Evolutionary conservation across 2,888 invertebrate genomes (phyloP).

Genomic region (Agrypnus murinus): DNA sequence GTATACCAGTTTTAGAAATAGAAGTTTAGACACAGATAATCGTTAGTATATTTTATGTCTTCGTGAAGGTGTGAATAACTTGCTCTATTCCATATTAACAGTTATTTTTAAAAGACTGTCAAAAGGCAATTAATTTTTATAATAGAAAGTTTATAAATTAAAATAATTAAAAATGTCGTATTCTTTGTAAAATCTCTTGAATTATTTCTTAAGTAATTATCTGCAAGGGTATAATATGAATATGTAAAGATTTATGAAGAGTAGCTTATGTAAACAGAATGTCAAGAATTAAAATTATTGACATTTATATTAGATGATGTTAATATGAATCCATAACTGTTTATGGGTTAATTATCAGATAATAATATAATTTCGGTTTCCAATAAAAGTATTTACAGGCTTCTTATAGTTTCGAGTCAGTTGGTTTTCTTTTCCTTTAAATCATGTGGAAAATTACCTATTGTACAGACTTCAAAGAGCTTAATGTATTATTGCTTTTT

Average conservation of each 20-base stretch:
- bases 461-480: conserved; percentile 71
- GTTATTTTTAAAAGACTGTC: too few relatives aligned
- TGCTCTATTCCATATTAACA: too few relatives aligned
- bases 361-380: neutral
- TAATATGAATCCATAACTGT: neutral
- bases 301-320: conserved; percentile 11
- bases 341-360: neutral
- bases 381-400: neutral
- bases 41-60: too few relatives aligned
- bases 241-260: neutral
- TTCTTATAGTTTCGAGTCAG: neutral
- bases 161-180: too few relatives aligned
- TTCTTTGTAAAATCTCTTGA: too few relatives aligned
- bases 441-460: conserved; percentile 65
- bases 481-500: conserved; percentile 71
- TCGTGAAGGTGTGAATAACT: too few relatives aligned
- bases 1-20: too few relatives aligned
- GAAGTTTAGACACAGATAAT: too few relatives aligned
- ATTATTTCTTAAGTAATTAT: too few relatives aligned
- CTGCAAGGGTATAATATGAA: conserved; percentile 1
- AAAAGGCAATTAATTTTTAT: too few relatives aligned
- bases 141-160: too few relatives aligned
- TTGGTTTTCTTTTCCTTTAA: conserved; percentile 36
- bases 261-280: neutral
- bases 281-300: neutral